Conservation (phyloP, 2,113 vertebrate species). For the Asarcornis scutulata region DNA sequence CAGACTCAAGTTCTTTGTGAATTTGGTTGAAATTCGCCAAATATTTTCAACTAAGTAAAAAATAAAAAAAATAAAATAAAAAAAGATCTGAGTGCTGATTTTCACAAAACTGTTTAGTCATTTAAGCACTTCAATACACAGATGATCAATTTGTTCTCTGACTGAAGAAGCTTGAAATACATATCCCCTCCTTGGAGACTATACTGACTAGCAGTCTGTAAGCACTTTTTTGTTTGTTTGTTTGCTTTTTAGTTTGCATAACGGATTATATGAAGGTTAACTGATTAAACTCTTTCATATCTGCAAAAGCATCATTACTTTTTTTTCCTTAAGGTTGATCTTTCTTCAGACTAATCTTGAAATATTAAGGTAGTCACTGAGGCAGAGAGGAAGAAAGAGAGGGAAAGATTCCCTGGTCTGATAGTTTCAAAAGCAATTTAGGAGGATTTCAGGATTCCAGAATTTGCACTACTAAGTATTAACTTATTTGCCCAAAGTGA, state of each 20-base stretch:
- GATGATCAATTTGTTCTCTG: not conserved
- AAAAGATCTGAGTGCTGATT: not conserved
- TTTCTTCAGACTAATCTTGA: not conserved
- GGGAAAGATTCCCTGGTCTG: not conserved
- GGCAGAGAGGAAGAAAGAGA: not conserved
- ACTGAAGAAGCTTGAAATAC: constrained; percentile 1
- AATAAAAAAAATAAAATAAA: not conserved
- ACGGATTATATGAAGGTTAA: not conserved
- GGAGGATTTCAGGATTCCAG: not conserved
- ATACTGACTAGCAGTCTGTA: not conserved
- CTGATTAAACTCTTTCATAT: not conserved
- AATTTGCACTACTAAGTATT: not conserved
- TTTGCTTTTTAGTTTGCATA: not conserved
- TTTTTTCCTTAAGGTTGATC: not conserved
- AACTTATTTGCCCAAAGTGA: not conserved
- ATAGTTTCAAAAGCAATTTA: not conserved
- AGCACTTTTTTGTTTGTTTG: not conserved
- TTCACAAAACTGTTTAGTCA: not conserved
- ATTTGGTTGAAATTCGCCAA: not conserved
- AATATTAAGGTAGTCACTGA: not conserved
- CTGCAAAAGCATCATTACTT: not conserved
- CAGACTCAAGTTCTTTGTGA: not conserved
- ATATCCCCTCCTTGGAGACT: not conserved
- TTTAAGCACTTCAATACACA: not conserved
- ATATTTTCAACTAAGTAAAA: not conserved